Evolutionary conservation across 2,113 vertebrate genomes (phyloP), one percentile per base, ranked within the genome.

Genomic region (Himantopus leucocephalus): DNA sequence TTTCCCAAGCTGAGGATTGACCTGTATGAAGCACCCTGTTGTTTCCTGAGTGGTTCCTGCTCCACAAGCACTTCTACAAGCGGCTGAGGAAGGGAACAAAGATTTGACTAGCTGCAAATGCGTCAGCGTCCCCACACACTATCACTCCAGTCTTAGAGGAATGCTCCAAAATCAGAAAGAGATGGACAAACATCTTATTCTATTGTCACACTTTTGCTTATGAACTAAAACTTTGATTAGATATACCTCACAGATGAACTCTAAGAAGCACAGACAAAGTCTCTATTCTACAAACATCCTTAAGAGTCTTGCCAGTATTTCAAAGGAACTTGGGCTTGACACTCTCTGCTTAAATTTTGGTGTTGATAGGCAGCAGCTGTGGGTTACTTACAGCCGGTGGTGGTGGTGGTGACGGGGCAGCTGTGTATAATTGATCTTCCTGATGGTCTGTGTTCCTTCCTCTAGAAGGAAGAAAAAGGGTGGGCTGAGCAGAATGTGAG

Each of bases 401-500:
- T 53, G 35, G 50, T 73, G 22, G 9, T 73, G 22, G 9, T 47
- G 63, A 53, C 79, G 50, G 66, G 14, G n/a, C 86, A 91, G 63
- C 67, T 92, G 91, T 67, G 7, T 58, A 47, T 66, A 91, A 92
- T 1, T 83, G 45, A 43, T 26, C 43, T 58, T 92, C 45, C 55
- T 52, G 5, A 27, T 1, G 0, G 1, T 2, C 1, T 14, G 0
- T 0, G 0, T 3, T 9, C 1, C 2, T 56, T 64, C 6, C 1
- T 29, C 4, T 29, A 2, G 26, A 70, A 62, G 30, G 14, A 43
- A 39, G n/a, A 20, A 32, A n/a, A 14, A 5, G 0, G 0, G 0
- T 29, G 12, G 20, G 3, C 1, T 39, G 14, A 58, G 59, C 3
- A 41, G 13, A 21, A 8, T 30, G 5, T 3, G 58, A 8, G 6